Base-by-base conservation (phyloP, 2,797 vertebrate genomes). In the Phataginus tetradactyla region DNA sequence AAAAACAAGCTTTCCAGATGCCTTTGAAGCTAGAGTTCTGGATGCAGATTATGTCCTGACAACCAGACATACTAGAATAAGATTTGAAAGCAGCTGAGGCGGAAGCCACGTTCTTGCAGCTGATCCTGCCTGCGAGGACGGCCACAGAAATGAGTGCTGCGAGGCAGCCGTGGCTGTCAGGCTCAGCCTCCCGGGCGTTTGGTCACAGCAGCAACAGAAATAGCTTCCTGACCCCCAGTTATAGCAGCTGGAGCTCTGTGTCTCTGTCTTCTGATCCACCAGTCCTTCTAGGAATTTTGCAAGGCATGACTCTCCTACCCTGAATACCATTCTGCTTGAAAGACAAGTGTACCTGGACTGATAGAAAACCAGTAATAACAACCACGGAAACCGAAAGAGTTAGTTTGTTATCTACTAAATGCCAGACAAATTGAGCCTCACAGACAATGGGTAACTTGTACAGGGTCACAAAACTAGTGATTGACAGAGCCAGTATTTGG, bases 241-340 rank as follows among this genome's bases (percentile, higher is more conserved):
- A 5, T 4, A 71, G 32, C 18, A 93, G n/a, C 39, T 37, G 13
- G 4, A 42, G 1, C 49, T 72, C 32, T 61, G 37, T 84, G 11
- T 18, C 11, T 3, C 29, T 66, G 49, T 78, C 23, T 89, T 4
- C 29, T 37, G 15, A 53, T 15, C 21, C 10, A 63, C 42, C 5
- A 25, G 9, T 32, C 21, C 21, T 71, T 89, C 34, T 64, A 90
- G 42, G 45, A 94, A 59, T 59, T 57, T 51, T 71, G 27, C 9
- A 45, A 72, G 45, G 6, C 71, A 59, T 18, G 66, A 57, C 61
- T 79, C 18, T 85, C 27, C 49, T 59, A 51, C 1, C 1, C 66
- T 94, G 86, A 96, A 55, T 94, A 37, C 1, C 7, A 55, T 63
- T 92, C 63, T 92, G n/a, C 63, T 66, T 92, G 53, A 92, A 96